Base-by-base conservation (phyloP, 1,140 invertebrate species). In the Drosophila gunungcola region DNA sequence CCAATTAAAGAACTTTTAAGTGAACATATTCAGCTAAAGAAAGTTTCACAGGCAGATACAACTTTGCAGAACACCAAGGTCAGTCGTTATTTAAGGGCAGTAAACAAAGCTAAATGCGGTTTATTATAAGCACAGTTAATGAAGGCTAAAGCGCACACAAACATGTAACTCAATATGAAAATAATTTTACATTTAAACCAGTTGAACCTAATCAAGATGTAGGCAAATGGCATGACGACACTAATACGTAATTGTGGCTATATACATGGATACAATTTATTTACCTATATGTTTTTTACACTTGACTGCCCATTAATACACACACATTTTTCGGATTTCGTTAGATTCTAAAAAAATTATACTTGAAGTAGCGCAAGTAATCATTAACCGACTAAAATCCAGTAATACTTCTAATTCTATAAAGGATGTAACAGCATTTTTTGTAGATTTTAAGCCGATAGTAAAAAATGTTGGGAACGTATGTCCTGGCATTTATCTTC, bases 71-170 rank as follows among this genome's bases (percentile, higher is more conserved):
- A 56, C 34, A 13, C 25, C 46, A 73, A 73, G 70, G 70, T 62
- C 56, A 61, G 12, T 36, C 11, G 39, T 73, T 73, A 73, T 73
- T 73, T 73, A 73, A 73, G 68, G 51, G 43, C 21, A 62, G 53
- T 62, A 73, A 73, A 52, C 69, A 73, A 73, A 41, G 41, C 38
- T 54, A 38, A 62, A 62, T 62, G 49, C n/a, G 16, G 41, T 29
- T 69, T 72, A 72, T 57, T 69, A 45, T 52, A 70, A 32, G 32
- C 46, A 39, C 25, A 45, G 57, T 49, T 69, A 62, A 73, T 62
- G 55, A 73, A 73, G 70, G 70, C 32, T 36, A 73, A 2, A 7
- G 21, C 21, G 13, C 12, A 45, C 5, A 21, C 21, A 42, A 60
- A 27, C 27, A 27, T 46, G 56, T 73, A 62, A 48, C 69, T 11